phyloP scores from a whole-genome alignment of 2,888 invertebrate genomes.

The Acleris sparsana region DNA sequence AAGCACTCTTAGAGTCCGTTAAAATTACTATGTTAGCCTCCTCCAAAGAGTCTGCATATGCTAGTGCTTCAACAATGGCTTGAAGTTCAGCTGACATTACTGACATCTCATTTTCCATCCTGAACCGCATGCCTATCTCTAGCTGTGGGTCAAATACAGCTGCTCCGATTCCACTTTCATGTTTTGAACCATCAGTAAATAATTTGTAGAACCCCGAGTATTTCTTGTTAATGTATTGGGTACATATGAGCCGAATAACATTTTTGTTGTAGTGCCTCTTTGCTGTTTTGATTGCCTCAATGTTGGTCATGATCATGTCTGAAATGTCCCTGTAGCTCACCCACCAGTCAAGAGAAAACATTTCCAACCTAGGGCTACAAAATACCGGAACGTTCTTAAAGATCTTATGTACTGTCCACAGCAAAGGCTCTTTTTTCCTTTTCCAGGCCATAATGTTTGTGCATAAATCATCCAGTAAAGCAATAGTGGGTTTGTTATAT shows the following conservation, averaged over 20 bases:
- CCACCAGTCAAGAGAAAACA: neutral
- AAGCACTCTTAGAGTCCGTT: conserved; percentile 23
- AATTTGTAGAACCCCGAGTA: neutral
- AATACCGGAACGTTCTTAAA: neutral
- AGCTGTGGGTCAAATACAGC: neutral
- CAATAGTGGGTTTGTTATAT: neutral
- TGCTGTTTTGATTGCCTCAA: neutral
- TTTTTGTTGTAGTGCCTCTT: neutral
- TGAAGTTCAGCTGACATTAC: conserved; percentile 20
- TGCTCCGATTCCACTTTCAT: neutral
- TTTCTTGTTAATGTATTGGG: too few relatives aligned
- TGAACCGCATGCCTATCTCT: neutral
- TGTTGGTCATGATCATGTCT: neutral
- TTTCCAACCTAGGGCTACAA: neutral
- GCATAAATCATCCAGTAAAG: neutral
- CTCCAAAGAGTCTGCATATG: neutral
- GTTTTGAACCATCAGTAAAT: neutral
- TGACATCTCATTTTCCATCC: neutral
- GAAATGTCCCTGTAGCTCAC: neutral
- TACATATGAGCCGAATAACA: neutral
- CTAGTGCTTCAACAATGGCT: conserved; percentile 21
- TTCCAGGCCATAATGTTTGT: neutral
- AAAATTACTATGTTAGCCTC: conserved; percentile 7
- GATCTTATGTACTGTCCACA: neutral
- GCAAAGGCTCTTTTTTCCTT: neutral